Evolutionary conservation across 2,113 vertebrate genomes (phyloP).

Genomic region (Cavia aperea): DNA sequence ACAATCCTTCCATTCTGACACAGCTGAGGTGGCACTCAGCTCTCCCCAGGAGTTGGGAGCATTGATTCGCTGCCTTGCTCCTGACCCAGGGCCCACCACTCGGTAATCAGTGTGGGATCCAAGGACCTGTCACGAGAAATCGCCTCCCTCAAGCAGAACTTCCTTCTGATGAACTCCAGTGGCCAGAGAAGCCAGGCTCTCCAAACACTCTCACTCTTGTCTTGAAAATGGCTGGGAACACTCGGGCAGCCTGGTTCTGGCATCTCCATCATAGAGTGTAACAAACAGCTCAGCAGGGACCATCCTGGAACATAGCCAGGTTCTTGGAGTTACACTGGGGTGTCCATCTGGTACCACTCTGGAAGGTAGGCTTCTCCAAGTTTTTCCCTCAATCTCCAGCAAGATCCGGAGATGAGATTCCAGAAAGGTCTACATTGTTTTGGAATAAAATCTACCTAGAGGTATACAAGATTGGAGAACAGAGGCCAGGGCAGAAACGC

Average conservation of each 20-base stretch:
- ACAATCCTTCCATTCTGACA: background rate
- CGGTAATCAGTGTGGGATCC: background rate
- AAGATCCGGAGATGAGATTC: background rate
- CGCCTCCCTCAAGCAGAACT: background rate
- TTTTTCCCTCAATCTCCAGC: background rate
- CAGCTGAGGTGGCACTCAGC: background rate
- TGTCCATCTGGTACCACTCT: too few species aligned
- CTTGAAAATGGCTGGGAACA: background rate
- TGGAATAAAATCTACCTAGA: background rate
- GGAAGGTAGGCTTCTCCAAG: background rate
- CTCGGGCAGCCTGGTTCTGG: background rate
- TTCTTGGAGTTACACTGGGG: background rate
- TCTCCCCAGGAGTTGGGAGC: background rate
- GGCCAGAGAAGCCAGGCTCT: background rate
- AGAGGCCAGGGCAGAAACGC: background rate
- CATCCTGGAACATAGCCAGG: background rate
- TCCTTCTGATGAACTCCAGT: background rate
- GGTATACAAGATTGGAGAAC: background rate
- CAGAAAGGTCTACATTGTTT: background rate
- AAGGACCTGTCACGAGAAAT: background rate
- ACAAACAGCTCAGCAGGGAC: background rate
- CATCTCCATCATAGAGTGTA: background rate
- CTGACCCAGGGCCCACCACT: background rate
- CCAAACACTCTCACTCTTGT: background rate
- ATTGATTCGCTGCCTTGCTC: background rate